Base-by-base conservation (phyloP, 2,888 invertebrate species). In the Nomada fucata region DNA sequence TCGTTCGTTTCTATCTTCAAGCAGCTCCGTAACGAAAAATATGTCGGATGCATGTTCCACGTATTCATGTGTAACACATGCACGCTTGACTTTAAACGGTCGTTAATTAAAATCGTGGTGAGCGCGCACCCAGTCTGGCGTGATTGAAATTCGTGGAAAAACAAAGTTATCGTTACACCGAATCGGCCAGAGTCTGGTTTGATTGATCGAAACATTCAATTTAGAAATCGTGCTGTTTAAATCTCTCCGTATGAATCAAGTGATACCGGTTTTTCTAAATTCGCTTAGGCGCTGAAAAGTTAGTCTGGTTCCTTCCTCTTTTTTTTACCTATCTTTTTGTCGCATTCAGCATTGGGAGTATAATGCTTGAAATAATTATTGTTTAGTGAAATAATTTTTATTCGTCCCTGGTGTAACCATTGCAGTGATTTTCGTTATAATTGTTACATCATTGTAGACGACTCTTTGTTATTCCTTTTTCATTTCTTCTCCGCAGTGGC, bases 171-270 rank as follows among this genome's bases (percentile, higher is more conserved):
- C 20, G 15, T 59, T n/a, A 52, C 60, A 47, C 1, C 55, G 42
- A 20, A 18, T 52, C n/a, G 52, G 5, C 23, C 52, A 15, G 10
- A 23, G 47, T 5, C 1, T 23, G 5, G 36, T 78, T 73, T 78
- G 47, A 47, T 47, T 3, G 47, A 47, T 47, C 13, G 47, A 47
- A 47, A 47, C 75, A 71, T 69, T 68, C 77, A 71, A 85, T 77
- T 81, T 70, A 75, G 79, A 79, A 83, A 86, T 81, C 79, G 71
- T 61, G 59, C 68, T 73, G 68, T 81, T 81, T 85, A 79, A 72
- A n/a, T 42, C 53, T 42, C 61, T 47, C 63, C 36, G 50, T 67
- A 70, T 82, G 79, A 76, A 76, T 57, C 64, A 70, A 23, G 59
- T 71, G 70, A 84, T 15, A 13, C 47, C 53, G 55, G 69, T 63